These are phyloP conservation scores for Mechanitis mazaeus DNA, from an alignment of 2,888 invertebrate genomes.

Conservation along the genomic window DNA sequence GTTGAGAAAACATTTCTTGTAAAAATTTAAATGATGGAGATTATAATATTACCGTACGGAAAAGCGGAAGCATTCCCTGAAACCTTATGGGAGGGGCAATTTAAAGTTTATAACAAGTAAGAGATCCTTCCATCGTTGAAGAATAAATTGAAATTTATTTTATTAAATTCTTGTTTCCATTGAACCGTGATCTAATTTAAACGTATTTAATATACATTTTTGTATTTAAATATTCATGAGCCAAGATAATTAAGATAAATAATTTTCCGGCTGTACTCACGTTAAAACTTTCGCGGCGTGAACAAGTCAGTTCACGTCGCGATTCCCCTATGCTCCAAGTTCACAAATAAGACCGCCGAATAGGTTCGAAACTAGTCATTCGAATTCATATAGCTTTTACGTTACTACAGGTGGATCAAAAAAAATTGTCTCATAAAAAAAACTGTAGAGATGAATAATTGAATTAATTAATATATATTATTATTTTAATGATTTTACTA, in stretches of 20 bases:
- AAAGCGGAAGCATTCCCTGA: constrained; percentile 13
- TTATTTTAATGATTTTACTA: background rate
- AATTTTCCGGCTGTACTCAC: too few relatives aligned
- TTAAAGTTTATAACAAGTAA: constrained; percentile 18
- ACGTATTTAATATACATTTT: background rate
- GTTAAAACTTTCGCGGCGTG: too few relatives aligned
- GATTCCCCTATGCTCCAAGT: too few relatives aligned
- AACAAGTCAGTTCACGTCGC: too few relatives aligned
- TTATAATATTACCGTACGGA: background rate
- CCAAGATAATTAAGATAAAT: too few relatives aligned
- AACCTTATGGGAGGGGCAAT: constrained; percentile 16
- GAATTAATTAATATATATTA: background rate
- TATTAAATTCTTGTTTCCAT: background rate
- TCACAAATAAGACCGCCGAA: too few relatives aligned
- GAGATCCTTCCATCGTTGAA: constrained; percentile 7
- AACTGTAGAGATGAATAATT: background rate
- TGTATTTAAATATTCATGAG: background rate
- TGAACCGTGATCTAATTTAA: background rate
- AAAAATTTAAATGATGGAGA: background rate
- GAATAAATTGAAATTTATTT: constrained; percentile 5
- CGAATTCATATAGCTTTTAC: too few relatives aligned
- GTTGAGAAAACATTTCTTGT: too few relatives aligned
- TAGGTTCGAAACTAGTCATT: too few relatives aligned
- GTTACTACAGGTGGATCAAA: too few relatives aligned
- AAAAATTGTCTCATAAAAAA: background rate